phyloP scores from a whole-genome alignment of 2,113 vertebrate species.

The Hiodon alosoides region DNA sequence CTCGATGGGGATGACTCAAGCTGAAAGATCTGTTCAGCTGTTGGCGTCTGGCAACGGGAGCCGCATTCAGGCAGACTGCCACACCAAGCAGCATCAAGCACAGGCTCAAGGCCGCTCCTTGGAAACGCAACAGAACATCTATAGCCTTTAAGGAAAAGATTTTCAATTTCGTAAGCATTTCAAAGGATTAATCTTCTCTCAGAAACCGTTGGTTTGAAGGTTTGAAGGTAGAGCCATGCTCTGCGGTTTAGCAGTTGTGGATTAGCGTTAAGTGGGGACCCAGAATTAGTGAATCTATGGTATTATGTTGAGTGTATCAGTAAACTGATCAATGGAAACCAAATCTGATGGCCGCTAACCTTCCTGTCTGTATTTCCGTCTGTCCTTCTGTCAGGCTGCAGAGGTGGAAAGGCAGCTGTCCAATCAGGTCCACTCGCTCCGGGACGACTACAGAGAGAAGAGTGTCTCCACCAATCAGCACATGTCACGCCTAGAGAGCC shows the following conservation, averaged over 20 bases:
- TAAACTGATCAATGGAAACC: not conserved
- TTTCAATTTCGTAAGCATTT: not conserved
- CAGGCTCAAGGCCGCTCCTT: slow-evolving; percentile 1
- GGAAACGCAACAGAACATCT: not conserved
- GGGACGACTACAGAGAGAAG: slow-evolving; percentile 92
- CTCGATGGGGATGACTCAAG: slow-evolving; percentile 18
- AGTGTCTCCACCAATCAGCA: slow-evolving; percentile 88
- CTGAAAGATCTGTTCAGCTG: slow-evolving; percentile 5
- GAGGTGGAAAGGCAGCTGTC: slow-evolving; percentile 92
- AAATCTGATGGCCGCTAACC: not conserved
- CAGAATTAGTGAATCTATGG: not conserved
- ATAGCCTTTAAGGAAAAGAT: not conserved
- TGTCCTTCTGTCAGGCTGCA: slow-evolving; percentile 70
- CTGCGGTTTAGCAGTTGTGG: not conserved
- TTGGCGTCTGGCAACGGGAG: slow-evolving; percentile 7
- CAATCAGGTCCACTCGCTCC: slow-evolving; percentile 87
- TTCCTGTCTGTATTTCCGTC: slow-evolving; percentile 5
- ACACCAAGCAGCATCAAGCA: not conserved
- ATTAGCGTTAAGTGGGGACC: not conserved
- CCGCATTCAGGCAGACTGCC: not conserved
- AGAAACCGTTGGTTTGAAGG: not conserved
- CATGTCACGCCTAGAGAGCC: slow-evolving; percentile 84
- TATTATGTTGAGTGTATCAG: too few relatives aligned
- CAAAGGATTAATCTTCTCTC: not conserved
- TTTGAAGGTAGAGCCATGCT: too few relatives aligned